Conservation (phyloP, 2,888 invertebrate genomes). For the Folsomia candida region DNA sequence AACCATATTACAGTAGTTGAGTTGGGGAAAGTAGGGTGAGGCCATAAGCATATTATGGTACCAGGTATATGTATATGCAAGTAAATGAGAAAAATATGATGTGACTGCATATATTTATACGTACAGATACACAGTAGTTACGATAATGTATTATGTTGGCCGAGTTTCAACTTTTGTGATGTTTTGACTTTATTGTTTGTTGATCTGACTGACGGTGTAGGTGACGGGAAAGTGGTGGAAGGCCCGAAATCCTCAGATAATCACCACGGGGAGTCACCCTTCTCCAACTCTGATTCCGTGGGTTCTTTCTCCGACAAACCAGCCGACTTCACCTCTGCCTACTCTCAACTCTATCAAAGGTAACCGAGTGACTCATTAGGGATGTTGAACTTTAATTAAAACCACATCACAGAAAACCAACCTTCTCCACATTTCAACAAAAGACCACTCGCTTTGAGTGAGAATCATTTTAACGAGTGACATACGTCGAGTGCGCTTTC, state of each 20-base stretch:
- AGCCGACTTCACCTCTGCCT: constrained; percentile 48
- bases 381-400: constrained; percentile 14
- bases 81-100: no score
- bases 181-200: not conserved
- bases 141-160: not conserved
- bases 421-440: not conserved
- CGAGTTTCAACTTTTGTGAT: no score
- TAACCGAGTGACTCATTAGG: constrained; percentile 22
- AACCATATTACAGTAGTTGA: no score
- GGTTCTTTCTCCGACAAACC: constrained; percentile 50
- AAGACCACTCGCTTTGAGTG: not conserved
- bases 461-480: not conserved
- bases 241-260: constrained; percentile 40
- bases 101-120: no score
- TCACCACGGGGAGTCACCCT: constrained; percentile 51
- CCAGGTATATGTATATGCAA: no score
- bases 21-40: not conserved
- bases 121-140: not conserved
- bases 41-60: no score
- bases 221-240: constrained; percentile 46
- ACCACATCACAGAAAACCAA: constrained; percentile 4
- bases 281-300: constrained; percentile 50
- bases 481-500: not conserved
- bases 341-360: constrained; percentile 49
- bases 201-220: constrained; percentile 22